Evolutionary conservation across 2,888 invertebrate species (phyloP).

Genomic region (Netelia melanura): DNA sequence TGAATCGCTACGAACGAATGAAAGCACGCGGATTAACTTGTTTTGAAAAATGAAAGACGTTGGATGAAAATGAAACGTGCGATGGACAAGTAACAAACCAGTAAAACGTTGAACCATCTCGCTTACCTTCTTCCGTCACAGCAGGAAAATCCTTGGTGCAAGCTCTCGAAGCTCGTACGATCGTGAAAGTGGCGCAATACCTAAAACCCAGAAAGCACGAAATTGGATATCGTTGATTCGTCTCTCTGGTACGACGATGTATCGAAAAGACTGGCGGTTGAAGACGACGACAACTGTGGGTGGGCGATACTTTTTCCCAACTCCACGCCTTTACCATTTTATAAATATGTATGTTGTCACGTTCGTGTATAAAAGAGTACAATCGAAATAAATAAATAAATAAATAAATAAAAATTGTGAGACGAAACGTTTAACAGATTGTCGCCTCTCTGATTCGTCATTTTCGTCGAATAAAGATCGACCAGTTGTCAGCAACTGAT

Average conservation of each 20-base stretch:
- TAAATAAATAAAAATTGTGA: background rate
- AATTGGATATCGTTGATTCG: conserved; percentile 21
- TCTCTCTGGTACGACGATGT: background rate
- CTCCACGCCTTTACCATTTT: too few species aligned
- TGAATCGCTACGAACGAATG: too few species aligned
- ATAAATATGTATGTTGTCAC: too few species aligned
- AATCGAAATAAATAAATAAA: background rate
- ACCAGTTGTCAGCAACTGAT: too few species aligned
- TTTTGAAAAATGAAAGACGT: background rate
- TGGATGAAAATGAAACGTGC: background rate
- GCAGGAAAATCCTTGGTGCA: conserved; percentile 84
- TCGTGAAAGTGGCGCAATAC: conserved; percentile 94
- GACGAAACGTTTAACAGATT: too few species aligned
- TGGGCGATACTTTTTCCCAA: too few species aligned
- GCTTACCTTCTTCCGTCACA: conserved; percentile 89
- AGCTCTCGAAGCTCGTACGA: conserved; percentile 92
- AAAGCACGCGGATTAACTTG: background rate
- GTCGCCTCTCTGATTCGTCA: too few species aligned
- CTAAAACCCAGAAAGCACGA: conserved; percentile 86
- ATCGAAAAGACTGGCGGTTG: background rate
- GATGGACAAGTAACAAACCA: background rate
- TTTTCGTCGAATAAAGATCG: too few species aligned
- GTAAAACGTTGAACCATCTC: conserved; percentile 12
- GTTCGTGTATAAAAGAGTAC: background rate
- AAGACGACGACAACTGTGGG: too few species aligned